Conservation (phyloP, 2,888 invertebrate species). For the Ichneumoninae sp. region DNA sequence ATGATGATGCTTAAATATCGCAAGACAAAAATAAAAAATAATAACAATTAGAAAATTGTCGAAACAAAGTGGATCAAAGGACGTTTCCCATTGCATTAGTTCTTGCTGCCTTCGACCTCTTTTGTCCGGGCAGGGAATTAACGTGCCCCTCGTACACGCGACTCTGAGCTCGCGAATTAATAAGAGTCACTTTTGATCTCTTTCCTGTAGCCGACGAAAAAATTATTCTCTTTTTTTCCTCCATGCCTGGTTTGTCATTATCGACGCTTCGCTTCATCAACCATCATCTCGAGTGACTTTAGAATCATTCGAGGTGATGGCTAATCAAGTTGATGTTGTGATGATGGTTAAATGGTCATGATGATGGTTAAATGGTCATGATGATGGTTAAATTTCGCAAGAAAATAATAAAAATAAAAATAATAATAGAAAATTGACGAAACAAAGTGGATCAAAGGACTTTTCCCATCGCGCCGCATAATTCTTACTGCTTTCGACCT, state of each 20-base stretch:
- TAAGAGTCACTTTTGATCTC: constrained; percentile 40
- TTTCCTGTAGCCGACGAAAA: constrained; percentile 31
- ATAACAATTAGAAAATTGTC: neutral
- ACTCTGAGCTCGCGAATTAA: constrained; percentile 11
- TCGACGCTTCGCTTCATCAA: neutral
- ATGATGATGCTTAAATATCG: no score
- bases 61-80: neutral
- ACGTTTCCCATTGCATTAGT: neutral
- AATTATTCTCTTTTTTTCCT: neutral
- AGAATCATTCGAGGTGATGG: no score
- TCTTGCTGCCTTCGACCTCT: constrained; percentile 25
- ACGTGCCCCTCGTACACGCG: constrained; percentile 35
- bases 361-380: no score
- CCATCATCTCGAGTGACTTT: neutral
- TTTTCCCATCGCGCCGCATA: neutral
- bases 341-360: no score
- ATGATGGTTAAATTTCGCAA: no score
- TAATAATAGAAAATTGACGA: neutral
- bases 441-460: neutral
- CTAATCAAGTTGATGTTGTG: no score
- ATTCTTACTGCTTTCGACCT: constrained; percentile 11
- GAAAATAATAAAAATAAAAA: no score
- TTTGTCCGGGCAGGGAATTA: constrained; percentile 38
- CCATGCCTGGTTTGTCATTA: neutral
- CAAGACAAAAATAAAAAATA: no score